phyloP scores from a whole-genome alignment of 35 echinoderm and acorn worm genomes.

The Ophiothrix spiculata region DNA sequence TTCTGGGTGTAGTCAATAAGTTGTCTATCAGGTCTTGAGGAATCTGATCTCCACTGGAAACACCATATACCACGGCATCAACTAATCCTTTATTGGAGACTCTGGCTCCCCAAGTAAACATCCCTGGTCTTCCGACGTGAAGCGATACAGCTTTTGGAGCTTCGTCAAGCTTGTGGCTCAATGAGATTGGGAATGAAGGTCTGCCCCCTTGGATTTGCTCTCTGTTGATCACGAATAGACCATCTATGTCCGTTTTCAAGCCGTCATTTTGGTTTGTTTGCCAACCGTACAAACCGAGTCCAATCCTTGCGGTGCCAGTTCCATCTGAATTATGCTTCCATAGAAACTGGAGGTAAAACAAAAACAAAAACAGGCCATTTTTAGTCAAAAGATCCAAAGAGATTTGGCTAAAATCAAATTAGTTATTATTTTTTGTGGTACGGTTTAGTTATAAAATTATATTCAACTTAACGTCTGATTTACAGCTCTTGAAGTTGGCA shows the following conservation, averaged over 20 bases:
- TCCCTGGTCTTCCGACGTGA: not conserved
- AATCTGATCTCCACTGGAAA: not conserved
- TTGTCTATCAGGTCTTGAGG: not conserved
- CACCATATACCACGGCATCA: slow-evolving; percentile 60
- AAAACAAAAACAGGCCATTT: too few species aligned
- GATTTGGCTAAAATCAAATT: too few species aligned
- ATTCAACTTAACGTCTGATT: too few species aligned
- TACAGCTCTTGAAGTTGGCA: too few species aligned
- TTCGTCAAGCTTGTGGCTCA: not conserved
- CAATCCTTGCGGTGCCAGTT: too few species aligned
- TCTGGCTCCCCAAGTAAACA: not conserved
- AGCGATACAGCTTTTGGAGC: not conserved
- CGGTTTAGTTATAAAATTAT: too few species aligned
- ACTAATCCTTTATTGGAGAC: slow-evolving; percentile 19
- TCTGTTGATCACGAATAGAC: not conserved
- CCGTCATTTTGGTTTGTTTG: not conserved
- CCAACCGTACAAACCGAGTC: too few species aligned
- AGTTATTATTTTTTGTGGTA: too few species aligned
- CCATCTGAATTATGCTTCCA: too few species aligned
- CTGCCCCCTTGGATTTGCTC: not conserved
- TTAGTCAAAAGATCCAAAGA: too few species aligned
- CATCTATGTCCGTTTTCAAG: not conserved
- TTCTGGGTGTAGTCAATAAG: not conserved
- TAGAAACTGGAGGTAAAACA: too few species aligned
- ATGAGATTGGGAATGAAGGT: not conserved